Conservation (phyloP, 2,888 invertebrate genomes). For the Nemotelus pantherinus region DNA sequence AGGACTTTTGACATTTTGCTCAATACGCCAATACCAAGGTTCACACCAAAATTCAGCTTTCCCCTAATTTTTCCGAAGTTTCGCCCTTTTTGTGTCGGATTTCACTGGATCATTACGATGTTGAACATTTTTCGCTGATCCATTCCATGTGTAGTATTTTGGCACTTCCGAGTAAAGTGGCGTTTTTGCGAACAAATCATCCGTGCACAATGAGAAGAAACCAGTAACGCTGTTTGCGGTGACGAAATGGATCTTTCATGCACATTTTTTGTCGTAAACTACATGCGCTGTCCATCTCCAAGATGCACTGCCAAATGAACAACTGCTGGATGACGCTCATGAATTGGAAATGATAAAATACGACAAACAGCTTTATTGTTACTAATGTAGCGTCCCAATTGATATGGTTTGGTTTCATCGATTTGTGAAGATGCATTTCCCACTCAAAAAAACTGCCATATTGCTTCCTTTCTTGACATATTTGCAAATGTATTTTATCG, state of each 20-base stretch:
- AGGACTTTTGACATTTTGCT: no score
- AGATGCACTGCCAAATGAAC: slow-evolving; percentile 46
- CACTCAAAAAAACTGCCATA: no score
- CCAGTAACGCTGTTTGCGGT: slow-evolving; percentile 51
- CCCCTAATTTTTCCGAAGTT: no score
- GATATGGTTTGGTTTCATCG: no score
- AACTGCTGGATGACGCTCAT: slow-evolving; percentile 52
- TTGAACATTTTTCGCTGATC: slow-evolving; percentile 13
- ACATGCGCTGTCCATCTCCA: slow-evolving; percentile 53
- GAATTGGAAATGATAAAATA: slow-evolving; percentile 51
- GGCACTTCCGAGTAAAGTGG: slow-evolving; percentile 57
- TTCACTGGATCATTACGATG: no score
- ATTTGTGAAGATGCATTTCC: no score
- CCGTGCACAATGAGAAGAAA: slow-evolving; percentile 58
- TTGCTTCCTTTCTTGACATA: no score
- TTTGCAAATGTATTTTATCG: no score
- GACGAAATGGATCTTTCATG: slow-evolving; percentile 46
- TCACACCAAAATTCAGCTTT: no score
- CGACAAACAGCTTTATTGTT: slow-evolving; percentile 53
- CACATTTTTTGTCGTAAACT: slow-evolving; percentile 53
- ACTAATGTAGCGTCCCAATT: slow-evolving; percentile 53
- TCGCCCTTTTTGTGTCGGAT: no score
- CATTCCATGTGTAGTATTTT: slow-evolving; percentile 56
- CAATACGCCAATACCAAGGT: no score
- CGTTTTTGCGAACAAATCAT: slow-evolving; percentile 55